A percentile compares a stretch with the other conserved stretches of the same genome.
phyloP scores from a whole-genome alignment of 2,888 invertebrate species.

The Hyles lineata region DNA sequence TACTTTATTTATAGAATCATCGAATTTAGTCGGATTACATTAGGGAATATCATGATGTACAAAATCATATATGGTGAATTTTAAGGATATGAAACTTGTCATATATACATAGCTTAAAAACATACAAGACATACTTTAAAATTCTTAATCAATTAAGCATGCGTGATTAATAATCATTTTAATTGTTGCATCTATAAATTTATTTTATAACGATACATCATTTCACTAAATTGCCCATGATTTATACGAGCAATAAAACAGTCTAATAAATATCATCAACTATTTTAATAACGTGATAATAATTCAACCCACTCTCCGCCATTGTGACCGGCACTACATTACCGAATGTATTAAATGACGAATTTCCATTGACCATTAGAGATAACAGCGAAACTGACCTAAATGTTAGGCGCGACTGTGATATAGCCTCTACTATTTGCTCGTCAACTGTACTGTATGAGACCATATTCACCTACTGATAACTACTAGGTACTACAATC shows the following conservation, averaged over 20 bases:
- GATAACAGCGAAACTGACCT: conserved; percentile 12
- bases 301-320: conserved; percentile 7
- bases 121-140: no score
- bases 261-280: conserved; percentile 17
- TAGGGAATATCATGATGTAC: no score
- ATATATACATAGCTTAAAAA: no score
- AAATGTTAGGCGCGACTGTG: conserved; percentile 5
- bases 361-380: conserved; percentile 21
- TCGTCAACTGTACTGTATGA: neutral
- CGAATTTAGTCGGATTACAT: no score
- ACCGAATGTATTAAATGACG: conserved; percentile 15
- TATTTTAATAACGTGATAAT: conserved; percentile 22
- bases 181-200: no score
- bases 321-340: neutral
- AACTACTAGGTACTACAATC: no score
- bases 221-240: neutral
- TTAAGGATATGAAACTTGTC: no score
- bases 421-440: conserved; percentile 6
- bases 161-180: neutral
- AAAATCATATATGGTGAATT: no score
- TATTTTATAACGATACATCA: neutral
- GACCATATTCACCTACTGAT: neutral
- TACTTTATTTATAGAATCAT: no score
- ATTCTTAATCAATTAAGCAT: neutral
- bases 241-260: conserved; percentile 1